Conservation (phyloP, 2,888 invertebrate species). For the Digitonthophagus gazella region DNA sequence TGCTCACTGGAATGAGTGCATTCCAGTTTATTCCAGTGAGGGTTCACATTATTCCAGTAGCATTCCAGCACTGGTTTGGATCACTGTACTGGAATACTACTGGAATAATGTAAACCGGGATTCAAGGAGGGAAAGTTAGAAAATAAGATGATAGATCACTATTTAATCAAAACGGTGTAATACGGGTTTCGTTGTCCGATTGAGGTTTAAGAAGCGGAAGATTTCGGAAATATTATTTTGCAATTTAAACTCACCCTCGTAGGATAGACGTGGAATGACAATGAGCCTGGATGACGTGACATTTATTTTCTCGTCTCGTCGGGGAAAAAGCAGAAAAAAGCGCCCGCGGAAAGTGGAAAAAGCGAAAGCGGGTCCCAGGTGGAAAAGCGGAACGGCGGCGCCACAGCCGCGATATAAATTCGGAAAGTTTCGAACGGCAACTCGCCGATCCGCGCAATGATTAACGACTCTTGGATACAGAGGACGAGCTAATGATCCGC, state of each 20-base stretch:
- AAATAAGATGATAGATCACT: too few relatives aligned
- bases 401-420: neutral
- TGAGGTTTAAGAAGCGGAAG: neutral
- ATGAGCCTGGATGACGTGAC: constrained; percentile 12
- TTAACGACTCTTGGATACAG: neutral
- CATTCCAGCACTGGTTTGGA: too few relatives aligned
- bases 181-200: neutral
- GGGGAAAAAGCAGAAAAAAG: neutral
- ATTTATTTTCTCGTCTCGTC: constrained; percentile 29
- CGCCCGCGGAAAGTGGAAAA: neutral
- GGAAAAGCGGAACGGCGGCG: neutral
- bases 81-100: neutral
- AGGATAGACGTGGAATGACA: constrained; percentile 6
- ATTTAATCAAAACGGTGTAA: neutral
- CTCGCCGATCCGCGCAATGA: neutral
- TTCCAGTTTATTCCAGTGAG: too few relatives aligned
- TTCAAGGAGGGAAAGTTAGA: too few relatives aligned
- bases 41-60: too few relatives aligned
- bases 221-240: constrained; percentile 17
- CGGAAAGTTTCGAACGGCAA: neutral
- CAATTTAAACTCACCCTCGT: constrained; percentile 12
- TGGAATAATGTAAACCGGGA: neutral
- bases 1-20: too few relatives aligned
- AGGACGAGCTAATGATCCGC: neutral
- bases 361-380: constrained; percentile 17